Base-by-base conservation (phyloP, 1,140 invertebrate species). In the Drosophila equinoxialis region DNA sequence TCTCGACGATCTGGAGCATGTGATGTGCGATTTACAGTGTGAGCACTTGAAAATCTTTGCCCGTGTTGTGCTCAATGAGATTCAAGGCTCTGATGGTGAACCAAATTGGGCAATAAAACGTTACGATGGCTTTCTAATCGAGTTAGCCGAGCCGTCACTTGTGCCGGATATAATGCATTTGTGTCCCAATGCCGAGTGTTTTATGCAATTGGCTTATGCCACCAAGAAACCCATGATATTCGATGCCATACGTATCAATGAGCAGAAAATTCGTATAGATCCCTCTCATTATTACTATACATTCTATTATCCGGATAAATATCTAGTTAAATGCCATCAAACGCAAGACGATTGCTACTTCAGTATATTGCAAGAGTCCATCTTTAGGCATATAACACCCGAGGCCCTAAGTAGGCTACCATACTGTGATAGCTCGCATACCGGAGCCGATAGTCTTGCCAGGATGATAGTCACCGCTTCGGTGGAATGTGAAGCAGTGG, bases 281-380 rank as follows among this genome's bases (percentile, higher is more conserved):
- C 81, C 90, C 10, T 45, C 51, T 0, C 76, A 90, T 39, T 90
- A 81, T 17, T 71, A 64, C n/a, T 67, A 90, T 26, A 54, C 77
- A 20, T 91, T 90, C 51, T 90, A 77, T 54, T 90, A 86, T 63
- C 90, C 90, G 14, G 90, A 91, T 57, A 91, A 91, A 42, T 91
- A 72, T 57, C 6, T 91, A 57, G 54, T 87, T 0, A 71, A 51
- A 3, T 69, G 71, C 5, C 41, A 71, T 1, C 37, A 61, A 0
- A 20, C 51, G 1, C 35, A 48, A 1, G 1, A 60, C 0, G 11
- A 37, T 1, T 69, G 64, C 17, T 78, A 81, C 42, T 91, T 91
- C 35, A 72, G 61, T 14, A 72, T 75, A 6, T 57, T 91, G 13
- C 82, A 90, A 33, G 45, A 59, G 33, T 75, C 89, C 17, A 70